Conservation (phyloP, 2,113 vertebrate genomes). For the Tupaia chinensis region DNA sequence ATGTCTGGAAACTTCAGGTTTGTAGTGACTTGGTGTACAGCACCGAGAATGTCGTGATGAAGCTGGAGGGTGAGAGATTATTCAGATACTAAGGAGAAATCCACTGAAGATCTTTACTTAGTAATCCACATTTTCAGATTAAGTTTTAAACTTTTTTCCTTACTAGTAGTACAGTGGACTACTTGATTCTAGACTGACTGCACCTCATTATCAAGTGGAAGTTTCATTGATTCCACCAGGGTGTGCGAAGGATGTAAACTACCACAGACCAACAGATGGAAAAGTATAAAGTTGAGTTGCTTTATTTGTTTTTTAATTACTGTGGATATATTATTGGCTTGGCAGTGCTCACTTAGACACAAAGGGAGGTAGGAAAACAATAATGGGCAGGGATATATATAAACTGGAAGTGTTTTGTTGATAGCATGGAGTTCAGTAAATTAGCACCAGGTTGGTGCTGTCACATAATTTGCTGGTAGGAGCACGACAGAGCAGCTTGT, state of each 20-base stretch:
- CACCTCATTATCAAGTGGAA: slow-evolving; percentile 35
- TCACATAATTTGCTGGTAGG: slow-evolving; percentile 77
- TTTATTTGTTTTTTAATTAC: slow-evolving; percentile 78
- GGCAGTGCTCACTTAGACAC: slow-evolving; percentile 66
- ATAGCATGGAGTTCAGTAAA: slow-evolving; percentile 70
- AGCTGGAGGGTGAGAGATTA: neutral
- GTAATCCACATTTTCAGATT: neutral
- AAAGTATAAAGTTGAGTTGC: slow-evolving; percentile 63
- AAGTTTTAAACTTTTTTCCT: slow-evolving; percentile 1
- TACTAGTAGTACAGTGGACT: neutral
- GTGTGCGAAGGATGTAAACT: slow-evolving; percentile 24
- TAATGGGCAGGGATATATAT: neutral
- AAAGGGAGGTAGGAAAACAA: slow-evolving; percentile 54
- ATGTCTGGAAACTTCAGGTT: neutral
- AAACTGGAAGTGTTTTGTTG: slow-evolving; percentile 43
- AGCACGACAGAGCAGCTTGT: slow-evolving; percentile 75
- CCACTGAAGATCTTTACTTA: neutral
- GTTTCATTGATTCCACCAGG: slow-evolving; percentile 55
- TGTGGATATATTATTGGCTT: slow-evolving; percentile 47
- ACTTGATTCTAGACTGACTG: neutral
- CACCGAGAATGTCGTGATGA: neutral
- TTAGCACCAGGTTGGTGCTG: slow-evolving; percentile 72
- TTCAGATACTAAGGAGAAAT: neutral
- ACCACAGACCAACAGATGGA: slow-evolving; percentile 70
- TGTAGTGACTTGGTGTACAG: rapidly evolving